Conservation (phyloP, 1,140 invertebrate species). For the Lanistes nyassanus region DNA sequence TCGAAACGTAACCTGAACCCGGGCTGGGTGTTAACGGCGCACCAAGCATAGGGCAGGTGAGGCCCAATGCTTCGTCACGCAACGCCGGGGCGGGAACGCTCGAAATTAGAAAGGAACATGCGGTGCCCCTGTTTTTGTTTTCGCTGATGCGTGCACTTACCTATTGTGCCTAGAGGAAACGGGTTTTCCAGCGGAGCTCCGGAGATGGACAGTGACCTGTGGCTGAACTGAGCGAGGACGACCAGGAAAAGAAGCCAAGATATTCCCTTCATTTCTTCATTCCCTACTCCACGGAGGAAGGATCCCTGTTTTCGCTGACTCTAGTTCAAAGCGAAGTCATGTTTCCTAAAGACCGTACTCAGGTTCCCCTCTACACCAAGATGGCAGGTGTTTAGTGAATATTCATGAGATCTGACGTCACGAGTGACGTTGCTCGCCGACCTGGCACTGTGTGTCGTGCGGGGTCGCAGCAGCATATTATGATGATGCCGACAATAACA, state of each 20-base stretch:
- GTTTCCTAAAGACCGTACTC: conserved; percentile 1
- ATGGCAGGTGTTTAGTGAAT: conserved; percentile 24
- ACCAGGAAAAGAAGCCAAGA: conserved; percentile 11
- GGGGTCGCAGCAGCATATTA: neutral
- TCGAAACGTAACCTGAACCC: no score
- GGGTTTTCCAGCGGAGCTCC: conserved; percentile 24
- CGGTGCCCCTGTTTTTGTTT: no score
- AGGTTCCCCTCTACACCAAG: conserved; percentile 18
- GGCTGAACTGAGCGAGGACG: conserved; percentile 8
- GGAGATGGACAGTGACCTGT: neutral
- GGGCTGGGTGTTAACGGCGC: no score
- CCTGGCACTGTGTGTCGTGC: neutral
- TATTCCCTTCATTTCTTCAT: conserved; percentile 26
- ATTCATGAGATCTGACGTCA: conserved; percentile 23
- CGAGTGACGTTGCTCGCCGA: conserved; percentile 20
- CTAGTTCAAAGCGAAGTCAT: neutral
- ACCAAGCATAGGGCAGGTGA: no score
- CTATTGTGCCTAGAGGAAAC: conserved; percentile 24
- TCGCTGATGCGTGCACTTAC: conserved; percentile 6
- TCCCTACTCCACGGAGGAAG: neutral
- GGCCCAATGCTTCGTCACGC: no score
- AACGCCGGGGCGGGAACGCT: no score
- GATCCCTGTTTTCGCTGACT: no score
- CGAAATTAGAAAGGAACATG: no score
- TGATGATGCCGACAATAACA: neutral